Evolutionary conservation across 2,888 invertebrate species (phyloP).

Genomic region (Pseudococcus longispinus): DNA sequence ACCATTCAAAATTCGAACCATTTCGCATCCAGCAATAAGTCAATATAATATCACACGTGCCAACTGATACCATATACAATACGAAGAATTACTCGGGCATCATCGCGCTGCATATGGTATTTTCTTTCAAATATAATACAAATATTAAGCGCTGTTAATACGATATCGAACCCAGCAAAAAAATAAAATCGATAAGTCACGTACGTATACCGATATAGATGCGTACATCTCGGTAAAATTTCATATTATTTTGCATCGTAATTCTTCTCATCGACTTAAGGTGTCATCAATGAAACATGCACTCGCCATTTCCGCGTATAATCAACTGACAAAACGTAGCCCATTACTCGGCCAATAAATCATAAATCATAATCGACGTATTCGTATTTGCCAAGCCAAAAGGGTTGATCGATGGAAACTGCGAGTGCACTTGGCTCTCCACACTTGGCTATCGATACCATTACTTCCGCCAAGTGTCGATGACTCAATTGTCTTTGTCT

Average conservation of each 20-base stretch:
- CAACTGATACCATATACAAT: background rate
- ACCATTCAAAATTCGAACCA: background rate
- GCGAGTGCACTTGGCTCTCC: background rate
- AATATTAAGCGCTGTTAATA: background rate
- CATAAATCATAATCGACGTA: background rate
- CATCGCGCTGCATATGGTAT: background rate
- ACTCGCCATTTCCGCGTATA: background rate
- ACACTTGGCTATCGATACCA: background rate
- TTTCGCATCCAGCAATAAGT: background rate
- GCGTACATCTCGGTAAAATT: background rate
- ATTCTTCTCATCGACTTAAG: background rate
- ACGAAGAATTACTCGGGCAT: background rate
- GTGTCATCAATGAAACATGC: background rate
- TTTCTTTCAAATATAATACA: background rate
- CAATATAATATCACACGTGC: background rate
- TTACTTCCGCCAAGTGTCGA: conserved; percentile 7
- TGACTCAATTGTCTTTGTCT: background rate
- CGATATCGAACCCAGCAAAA: background rate
- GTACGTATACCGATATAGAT: background rate
- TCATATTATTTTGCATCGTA: background rate
- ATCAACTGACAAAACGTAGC: background rate
- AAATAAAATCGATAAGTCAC: background rate
- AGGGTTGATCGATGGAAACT: background rate
- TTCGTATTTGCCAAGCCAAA: background rate
- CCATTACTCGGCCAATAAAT: background rate